These are phyloP conservation scores for Hydriomena furcata DNA, from an alignment of 2,888 invertebrate genomes.

Conservation along the genomic window DNA sequence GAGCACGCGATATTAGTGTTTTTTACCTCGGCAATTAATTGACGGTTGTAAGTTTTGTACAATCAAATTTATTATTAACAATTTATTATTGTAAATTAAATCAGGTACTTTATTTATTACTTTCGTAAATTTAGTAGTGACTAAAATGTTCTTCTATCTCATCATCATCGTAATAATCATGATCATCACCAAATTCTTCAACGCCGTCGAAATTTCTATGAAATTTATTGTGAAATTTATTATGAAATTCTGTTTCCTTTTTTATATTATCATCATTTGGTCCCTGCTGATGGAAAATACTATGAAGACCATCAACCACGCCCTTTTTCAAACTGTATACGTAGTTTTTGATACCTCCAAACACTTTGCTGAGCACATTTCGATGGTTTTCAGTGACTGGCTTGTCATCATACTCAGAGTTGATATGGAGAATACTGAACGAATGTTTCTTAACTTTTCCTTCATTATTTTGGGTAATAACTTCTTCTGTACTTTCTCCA, in stretches of 20 bases:
- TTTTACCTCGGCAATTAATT: no score
- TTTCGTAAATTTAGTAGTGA: constrained; percentile 13
- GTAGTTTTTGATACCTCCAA: constrained; percentile 47
- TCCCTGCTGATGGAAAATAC: constrained; percentile 43
- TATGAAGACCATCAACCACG: constrained; percentile 47
- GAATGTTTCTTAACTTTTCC: constrained; percentile 22
- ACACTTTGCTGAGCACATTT: constrained; percentile 25
- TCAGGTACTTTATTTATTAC: no score
- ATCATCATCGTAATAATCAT: constrained; percentile 15
- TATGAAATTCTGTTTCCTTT: constrained; percentile 4
- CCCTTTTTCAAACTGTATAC: constrained; percentile 45
- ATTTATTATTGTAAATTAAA: no score
- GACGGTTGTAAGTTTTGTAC: no score
- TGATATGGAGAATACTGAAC: constrained; percentile 47
- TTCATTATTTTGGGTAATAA: neutral
- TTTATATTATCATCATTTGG: constrained; percentile 12
- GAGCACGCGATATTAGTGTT: no score
- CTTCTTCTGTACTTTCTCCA: constrained; percentile 26
- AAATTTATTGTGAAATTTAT: constrained; percentile 8
- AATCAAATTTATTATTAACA: no score
- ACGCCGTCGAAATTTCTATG: constrained; percentile 14
- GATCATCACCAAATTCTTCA: constrained; percentile 6
- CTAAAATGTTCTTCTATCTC: constrained; percentile 10
- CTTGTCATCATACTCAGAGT: constrained; percentile 45
- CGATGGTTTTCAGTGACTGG: constrained; percentile 6